Evolutionary conservation across 1,140 invertebrate genomes (phyloP), one percentile per base, ranked within the genome.

Genomic region (Solen grandis): DNA sequence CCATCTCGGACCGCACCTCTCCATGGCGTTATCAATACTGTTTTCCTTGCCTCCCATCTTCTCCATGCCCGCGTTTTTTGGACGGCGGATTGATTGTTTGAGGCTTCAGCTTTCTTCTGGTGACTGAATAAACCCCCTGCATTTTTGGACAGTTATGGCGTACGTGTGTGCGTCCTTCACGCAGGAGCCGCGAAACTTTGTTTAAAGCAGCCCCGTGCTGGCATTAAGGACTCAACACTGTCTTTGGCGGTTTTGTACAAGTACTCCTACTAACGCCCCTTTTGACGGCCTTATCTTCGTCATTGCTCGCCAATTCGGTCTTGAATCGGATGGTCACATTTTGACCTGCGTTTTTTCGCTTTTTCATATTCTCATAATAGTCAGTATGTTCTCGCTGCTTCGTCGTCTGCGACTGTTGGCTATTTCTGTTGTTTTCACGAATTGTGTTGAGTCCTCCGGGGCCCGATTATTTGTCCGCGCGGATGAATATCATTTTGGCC

Each of bases 81-180:
- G 50, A 22, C 31, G n/a, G 5, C 74, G 62, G 1, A 77, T 60
- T n/a, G 74, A 63, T 33, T 77, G 41, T 65, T 77, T 77, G 29
- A 77, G 3, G 74, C 74, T 31, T 82, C 84, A 13, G 84, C 70
- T n/a, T 68, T 36, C 50, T 85, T 82, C 14, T 68, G 38, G 50
- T 82, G 69, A 31, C 66, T 70, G 22, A 78, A 69, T 83, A 35
- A 85, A 82, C 25, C 79, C 52, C 41, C 84, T 31, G 41, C 84
- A 85, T 78, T 75, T 55, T 85, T 85, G 4, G 80, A 85, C 36
- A 85, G 66, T 81, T 55, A 85, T 85, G 22, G 75, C 66, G 8
- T 73, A 74, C n/a, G 76, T 80, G 55, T 85, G 79, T 29, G 69
- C 60, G 57, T 84, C 83, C 29, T 62, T 74, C 54, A 66, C 65